Evolutionary conservation across 2,888 invertebrate species (phyloP).

Genomic region (Xanthorhoe designata): DNA sequence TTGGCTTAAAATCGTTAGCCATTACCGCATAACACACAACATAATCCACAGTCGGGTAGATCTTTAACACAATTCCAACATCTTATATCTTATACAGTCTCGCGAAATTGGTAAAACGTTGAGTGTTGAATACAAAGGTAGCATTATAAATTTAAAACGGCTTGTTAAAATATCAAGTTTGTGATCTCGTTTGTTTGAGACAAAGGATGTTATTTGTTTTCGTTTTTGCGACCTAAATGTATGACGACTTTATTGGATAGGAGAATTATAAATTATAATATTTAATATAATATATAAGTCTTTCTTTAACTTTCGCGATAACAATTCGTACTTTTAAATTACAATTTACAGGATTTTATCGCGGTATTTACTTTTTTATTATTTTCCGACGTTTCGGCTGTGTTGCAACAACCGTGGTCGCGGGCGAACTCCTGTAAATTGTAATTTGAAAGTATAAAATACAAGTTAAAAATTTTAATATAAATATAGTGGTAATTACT

Average conservation of each 20-base stretch:
- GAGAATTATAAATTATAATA: neutral
- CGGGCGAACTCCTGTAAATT: no score
- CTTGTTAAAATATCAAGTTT: constrained; percentile 79
- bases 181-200: constrained; percentile 47
- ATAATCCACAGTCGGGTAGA: neutral
- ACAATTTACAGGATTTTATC: no score
- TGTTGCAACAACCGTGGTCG: no score
- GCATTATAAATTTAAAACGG: constrained; percentile 81
- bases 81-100: constrained; percentile 54
- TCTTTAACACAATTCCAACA: constrained; percentile 8
- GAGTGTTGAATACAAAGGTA: constrained; percentile 79
- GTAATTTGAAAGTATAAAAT: no score
- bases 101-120: constrained; percentile 65
- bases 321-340: no score
- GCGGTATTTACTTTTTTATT: no score
- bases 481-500: no score
- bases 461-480: no score
- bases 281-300: no score
- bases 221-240: constrained; percentile 2
- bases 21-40: neutral
- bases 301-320: no score
- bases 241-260: neutral
- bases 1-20: no score
- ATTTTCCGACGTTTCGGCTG: no score
- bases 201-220: constrained; percentile 21